These are phyloP conservation scores for honey bee (Apis mellifera) DNA, from an alignment of 1,140 invertebrate genomes.

Conservation along the genomic window Amel_HAv3.1 CM009938.2:4046001-4046500, in stretches of 20 bases:
- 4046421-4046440: constrained; percentile 96
- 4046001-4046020: neutral
- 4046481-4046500: constrained; percentile 93
- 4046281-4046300: constrained; percentile 92
- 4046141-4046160: constrained; percentile 94
- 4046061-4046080: constrained; percentile 94
- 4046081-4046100: constrained; percentile 95
- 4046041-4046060: constrained; percentile 96
- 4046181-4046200: constrained; percentile 90
- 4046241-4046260: constrained; percentile 96
- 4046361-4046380: constrained; percentile 91
- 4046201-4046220: constrained; percentile 97
- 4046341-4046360: constrained; percentile 94
- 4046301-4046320: constrained; percentile 96
- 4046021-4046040: constrained; percentile 44
- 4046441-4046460: constrained; percentile 94
- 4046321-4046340: constrained; percentile 96
- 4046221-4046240: constrained; percentile 97
- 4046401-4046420: constrained; percentile 96
- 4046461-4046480: constrained; percentile 91
- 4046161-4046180: constrained; percentile 95
- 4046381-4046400: constrained; percentile 97
- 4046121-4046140: constrained; percentile 92
- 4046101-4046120: constrained; percentile 95
- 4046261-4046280: constrained; percentile 97